Base-by-base conservation (phyloP, 2,888 invertebrate species). In the Clusia tigrina region DNA sequence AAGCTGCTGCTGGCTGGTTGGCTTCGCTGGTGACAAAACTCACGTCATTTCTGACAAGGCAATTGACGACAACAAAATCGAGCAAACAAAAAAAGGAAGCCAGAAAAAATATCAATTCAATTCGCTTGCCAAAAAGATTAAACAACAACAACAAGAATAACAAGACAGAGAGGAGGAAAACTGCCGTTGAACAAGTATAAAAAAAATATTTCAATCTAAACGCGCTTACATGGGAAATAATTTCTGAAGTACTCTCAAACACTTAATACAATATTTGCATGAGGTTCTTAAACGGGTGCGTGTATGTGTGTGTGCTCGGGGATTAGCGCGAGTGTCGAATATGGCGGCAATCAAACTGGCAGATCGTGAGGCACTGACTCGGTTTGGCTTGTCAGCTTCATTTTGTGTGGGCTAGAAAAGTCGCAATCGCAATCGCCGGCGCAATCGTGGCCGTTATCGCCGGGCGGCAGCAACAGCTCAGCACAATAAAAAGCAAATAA, bases 221-320 rank as follows among this genome's bases (percentile, higher is more conserved):
- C n/a, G 74, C 73, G 71, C 71, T 76, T 73, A 78, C 76, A 80
- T 80, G 80, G 80, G 79, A 80, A 81, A 78, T 80, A 78, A 79
- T 78, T 77, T 78, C 67, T 81, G 76, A 81, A 81, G 81, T 79
- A 72, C 75, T 71, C 79, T 78, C 71, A 69, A 81, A 78, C 80
- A 80, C 81, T 78, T 76, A 73, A 75, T 77, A 68, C 65, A n/a
- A 68, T 73, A 79, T 79, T 77, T 78, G 77, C 80, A 79, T 79
- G 74, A 74, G 62, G 65, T 64, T 65, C 69, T 67, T 67, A 65
- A 67, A 63, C 55, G 64, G 67, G 55, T 63, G 58, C 60, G 58
- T 25, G 64, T 58, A 20, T 48, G 58, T 48, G 57, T n/a, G 26
- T 32, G 53, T 15, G 71, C 74, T 72, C 73, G 74, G 68, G 76